Conservation (phyloP, 2,113 vertebrate species). For the Hylia prasina region DNA sequence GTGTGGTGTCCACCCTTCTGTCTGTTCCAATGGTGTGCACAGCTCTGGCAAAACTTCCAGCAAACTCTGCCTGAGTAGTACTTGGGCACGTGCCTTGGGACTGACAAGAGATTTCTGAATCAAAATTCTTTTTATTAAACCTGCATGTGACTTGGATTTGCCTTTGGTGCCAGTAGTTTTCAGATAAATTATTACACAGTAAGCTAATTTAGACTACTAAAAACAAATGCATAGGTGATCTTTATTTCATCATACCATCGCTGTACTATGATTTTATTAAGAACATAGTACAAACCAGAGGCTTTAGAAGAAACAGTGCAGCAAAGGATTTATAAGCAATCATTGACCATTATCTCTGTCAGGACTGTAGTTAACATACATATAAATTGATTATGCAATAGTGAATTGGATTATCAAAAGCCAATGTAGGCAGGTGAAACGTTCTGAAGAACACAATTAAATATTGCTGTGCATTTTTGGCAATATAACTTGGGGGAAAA, state of each 20-base stretch:
- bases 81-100: neutral
- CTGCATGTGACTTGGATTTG: neutral
- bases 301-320: neutral
- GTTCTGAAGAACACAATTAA: neutral
- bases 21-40: neutral
- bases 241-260: neutral
- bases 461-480: neutral
- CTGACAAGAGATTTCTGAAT: neutral
- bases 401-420: neutral
- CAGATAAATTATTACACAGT: neutral
- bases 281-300: neutral
- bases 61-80: neutral
- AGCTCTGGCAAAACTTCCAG: neutral
- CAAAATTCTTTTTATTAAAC: neutral
- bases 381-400: neutral
- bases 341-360: neutral
- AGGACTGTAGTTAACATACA: neutral
- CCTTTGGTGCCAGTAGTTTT: neutral
- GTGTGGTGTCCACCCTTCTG: neutral
- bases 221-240: neutral
- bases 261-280: constrained; percentile 27
- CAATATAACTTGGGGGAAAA: neutral
- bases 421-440: neutral
- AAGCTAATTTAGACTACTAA: neutral
- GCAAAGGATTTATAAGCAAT: neutral